Base-by-base conservation (phyloP, 1,140 invertebrate species). In the Drosophila lacteicornis region DNA sequence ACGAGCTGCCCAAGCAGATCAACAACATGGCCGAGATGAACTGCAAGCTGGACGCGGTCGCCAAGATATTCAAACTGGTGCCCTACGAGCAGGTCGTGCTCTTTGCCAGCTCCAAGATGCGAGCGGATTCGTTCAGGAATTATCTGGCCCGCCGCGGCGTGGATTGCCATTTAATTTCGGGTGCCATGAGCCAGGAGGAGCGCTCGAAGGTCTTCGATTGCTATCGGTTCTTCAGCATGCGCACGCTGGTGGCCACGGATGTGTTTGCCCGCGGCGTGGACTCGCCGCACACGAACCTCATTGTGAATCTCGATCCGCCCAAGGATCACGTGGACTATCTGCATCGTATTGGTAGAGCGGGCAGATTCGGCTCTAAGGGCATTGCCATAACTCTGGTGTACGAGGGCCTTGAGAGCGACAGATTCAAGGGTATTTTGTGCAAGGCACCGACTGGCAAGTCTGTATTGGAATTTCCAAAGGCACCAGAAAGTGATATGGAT, bases 321-420 rank as follows among this genome's bases (percentile, higher is more conserved):
- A 85, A 80, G 55, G 96, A 98, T 91, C 94, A 95, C 80, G 95
- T 97, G 60, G 99, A 97, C 3, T 99, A 99, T 94, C 94, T 99
- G 66, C 99, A 99, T 94, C 94, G 99, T 91, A 98, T 99, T 90
- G 99, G 99, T 7, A 94, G 98, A 82, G 98, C 98, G 57, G 99
- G 98, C 2, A 94, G 99, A 79, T 99, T 96, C 94, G 97, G 97
- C 2, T 96, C 96, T 17, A 94, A 94, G 86, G 97, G 97, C 61
- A 94, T 95, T 53, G 95, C 96, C 25, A 94, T 97, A 27, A 96
- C 78, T 1, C 70, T 88, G 22, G 94, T 75, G 94, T 96, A 94
- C 47, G 92, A 95, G 68, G 36, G 9, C 13, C 94, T 94, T 22
- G 93, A 94, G 50, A 96, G 96, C 87, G 58, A 94, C 49, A 71